Conservation (phyloP, 2,797 vertebrate genomes). For the Anniella stebbinsi region DNA sequence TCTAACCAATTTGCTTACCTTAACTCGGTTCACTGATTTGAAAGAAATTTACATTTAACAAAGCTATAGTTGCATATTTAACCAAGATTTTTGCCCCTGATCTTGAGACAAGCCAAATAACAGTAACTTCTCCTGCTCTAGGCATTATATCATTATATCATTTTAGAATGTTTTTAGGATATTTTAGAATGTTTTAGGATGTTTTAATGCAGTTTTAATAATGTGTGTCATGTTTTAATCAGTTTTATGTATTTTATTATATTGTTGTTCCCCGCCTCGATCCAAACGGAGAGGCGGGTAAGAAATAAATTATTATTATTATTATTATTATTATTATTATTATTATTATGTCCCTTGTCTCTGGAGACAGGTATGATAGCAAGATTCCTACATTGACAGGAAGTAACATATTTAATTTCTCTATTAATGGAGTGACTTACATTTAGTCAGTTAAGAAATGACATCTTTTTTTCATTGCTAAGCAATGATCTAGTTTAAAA, state of each 20-base stretch:
- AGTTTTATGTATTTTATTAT: too few species aligned
- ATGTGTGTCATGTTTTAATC: too few species aligned
- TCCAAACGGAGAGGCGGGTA: too few species aligned
- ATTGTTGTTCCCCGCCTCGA: too few species aligned
- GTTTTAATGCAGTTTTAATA: too few species aligned
- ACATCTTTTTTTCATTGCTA: slow-evolving; percentile 59
- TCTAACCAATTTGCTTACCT: not conserved
- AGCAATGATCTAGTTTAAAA: slow-evolving; percentile 47
- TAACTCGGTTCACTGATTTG: not conserved
- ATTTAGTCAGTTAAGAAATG: slow-evolving; percentile 54
- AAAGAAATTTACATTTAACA: not conserved
- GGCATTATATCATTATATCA: slow-evolving; percentile 28
- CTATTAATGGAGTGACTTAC: slow-evolving; percentile 4
- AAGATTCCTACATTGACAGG: slow-evolving; percentile 19
- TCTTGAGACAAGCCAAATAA: slow-evolving; percentile 7
- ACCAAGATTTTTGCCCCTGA: not conserved
- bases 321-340: too few species aligned
- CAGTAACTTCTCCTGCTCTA: slow-evolving; percentile 36
- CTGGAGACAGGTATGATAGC: slow-evolving; percentile 42
- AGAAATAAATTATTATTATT: too few species aligned
- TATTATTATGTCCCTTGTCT: slow-evolving; percentile 49
- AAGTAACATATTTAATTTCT: slow-evolving; percentile 62
- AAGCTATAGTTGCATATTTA: not conserved
- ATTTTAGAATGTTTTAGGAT: too few species aligned
- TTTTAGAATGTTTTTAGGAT: too few species aligned